A percentile compares a stretch with the other conserved stretches of the same genome.
These are phyloP conservation scores for Leptinotarsa texana DNA, from an alignment of 1,140 invertebrate species.

Conservation along the genomic window DNA sequence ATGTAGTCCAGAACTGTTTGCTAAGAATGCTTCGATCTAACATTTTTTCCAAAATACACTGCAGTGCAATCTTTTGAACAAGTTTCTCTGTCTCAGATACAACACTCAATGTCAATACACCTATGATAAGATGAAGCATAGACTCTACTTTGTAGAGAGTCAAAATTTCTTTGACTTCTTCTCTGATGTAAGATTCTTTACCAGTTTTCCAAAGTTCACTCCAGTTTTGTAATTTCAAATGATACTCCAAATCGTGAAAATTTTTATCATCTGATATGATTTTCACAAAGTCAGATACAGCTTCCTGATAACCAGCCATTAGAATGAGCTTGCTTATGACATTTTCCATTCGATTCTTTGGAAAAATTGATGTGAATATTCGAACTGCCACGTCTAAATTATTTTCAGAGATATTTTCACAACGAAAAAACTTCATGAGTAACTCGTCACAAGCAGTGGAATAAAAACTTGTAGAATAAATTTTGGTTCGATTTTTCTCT, in stretches of 20 bases:
- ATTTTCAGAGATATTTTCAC: conserved; percentile 39
- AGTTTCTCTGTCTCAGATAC: conserved; percentile 45
- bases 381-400: conserved; percentile 46
- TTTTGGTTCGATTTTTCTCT: conserved; percentile 35
- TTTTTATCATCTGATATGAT: conserved; percentile 30
- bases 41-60: conserved; percentile 57
- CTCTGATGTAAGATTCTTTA: conserved; percentile 45
- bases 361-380: conserved; percentile 48
- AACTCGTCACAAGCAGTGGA: conserved; percentile 51
- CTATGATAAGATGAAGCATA: conserved; percentile 43
- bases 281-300: conserved; percentile 43
- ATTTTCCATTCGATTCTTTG: conserved; percentile 53
- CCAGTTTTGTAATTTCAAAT: conserved; percentile 51
- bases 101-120: conserved; percentile 38
- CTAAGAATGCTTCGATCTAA: conserved; percentile 52
- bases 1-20: conserved; percentile 57
- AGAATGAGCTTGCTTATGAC: conserved; percentile 57
- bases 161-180: conserved; percentile 52
- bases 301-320: conserved; percentile 55
- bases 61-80: conserved; percentile 56
- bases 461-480: conserved; percentile 47
- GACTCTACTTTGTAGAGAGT: conserved; percentile 49
- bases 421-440: conserved; percentile 50
- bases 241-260: conserved; percentile 37
- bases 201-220: conserved; percentile 48